Conservation (phyloP, 1,140 invertebrate genomes). For the Drosophila auraria region DNA sequence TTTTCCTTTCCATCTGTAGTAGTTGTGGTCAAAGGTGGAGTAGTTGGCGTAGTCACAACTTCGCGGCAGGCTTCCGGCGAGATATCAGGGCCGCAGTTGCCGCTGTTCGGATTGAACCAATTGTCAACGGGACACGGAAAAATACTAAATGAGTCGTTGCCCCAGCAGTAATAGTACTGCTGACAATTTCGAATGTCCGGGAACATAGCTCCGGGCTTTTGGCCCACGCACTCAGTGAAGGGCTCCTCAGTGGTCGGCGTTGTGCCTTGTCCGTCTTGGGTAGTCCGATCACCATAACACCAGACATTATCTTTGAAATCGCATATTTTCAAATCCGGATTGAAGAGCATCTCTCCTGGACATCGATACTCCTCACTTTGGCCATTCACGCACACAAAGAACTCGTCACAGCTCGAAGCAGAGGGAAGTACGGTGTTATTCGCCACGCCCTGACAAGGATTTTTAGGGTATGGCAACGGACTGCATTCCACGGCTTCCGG, state of each 20-base stretch:
- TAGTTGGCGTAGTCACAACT: slow-evolving; percentile 6
- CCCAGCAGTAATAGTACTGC: slow-evolving; percentile 50
- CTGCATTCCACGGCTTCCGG: slow-evolving; percentile 54
- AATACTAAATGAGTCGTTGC: slow-evolving; percentile 37
- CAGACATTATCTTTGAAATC: slow-evolving; percentile 39
- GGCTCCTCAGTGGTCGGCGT: neutral
- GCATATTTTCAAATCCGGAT: slow-evolving; percentile 44
- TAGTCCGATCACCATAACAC: slow-evolving; percentile 39
- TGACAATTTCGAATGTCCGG: slow-evolving; percentile 33
- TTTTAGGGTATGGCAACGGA: neutral
- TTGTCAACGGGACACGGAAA: slow-evolving; percentile 43
- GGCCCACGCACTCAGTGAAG: slow-evolving; percentile 17
- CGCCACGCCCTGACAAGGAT: slow-evolving; percentile 17
- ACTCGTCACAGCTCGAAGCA: slow-evolving; percentile 41
- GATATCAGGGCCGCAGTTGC: slow-evolving; percentile 27
- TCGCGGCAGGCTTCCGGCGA: slow-evolving; percentile 36
- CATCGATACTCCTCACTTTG: slow-evolving; percentile 26
- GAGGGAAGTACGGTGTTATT: slow-evolving; percentile 44
- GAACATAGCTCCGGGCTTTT: slow-evolving; percentile 19
- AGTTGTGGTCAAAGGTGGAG: neutral
- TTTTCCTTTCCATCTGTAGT: slow-evolving; percentile 3
- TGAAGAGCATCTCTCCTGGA: slow-evolving; percentile 43
- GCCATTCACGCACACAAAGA: slow-evolving; percentile 37
- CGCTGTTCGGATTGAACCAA: slow-evolving; percentile 37
- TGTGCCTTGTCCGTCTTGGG: neutral